Percentiles rank a stretch among this genome's conserved stretches.
Evolutionary conservation across 2,888 invertebrate species (phyloP).

Genomic region (Microplitis manilae): DNA sequence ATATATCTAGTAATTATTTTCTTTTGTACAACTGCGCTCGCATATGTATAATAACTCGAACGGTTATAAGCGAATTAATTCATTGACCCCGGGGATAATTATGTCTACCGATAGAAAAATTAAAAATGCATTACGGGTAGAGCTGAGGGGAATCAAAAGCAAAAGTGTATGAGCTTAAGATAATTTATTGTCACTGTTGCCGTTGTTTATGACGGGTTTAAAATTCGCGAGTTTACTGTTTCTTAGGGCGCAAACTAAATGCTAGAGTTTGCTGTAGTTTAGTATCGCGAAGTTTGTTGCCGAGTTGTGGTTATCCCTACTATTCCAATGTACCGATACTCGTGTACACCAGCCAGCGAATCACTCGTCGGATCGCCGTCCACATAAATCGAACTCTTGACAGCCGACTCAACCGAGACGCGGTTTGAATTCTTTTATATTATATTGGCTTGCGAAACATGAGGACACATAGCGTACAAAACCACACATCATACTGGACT

Average conservation of each 20-base stretch:
- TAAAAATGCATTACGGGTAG: not conserved
- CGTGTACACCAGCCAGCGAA: slow-evolving; percentile 40
- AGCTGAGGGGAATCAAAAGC: slow-evolving; percentile 36
- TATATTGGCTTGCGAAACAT: slow-evolving; percentile 39
- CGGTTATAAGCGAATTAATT: slow-evolving; percentile 35
- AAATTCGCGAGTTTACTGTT: slow-evolving; percentile 46
- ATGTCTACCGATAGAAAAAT: slow-evolving; percentile 22
- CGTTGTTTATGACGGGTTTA: slow-evolving; percentile 53
- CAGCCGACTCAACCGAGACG: slow-evolving; percentile 51
- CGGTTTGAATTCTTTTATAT: slow-evolving; percentile 48
- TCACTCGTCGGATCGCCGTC: slow-evolving; percentile 53
- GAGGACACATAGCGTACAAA: slow-evolving; percentile 21
- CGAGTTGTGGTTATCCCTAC: slow-evolving; percentile 38
- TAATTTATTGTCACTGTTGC: slow-evolving; percentile 55
- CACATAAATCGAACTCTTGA: slow-evolving; percentile 55
- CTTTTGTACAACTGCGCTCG: not conserved
- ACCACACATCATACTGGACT: not conserved
- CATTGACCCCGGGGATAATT: slow-evolving; percentile 42
- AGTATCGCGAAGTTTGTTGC: slow-evolving; percentile 42
- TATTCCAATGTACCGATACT: slow-evolving; percentile 8
- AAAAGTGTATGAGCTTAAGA: slow-evolving; percentile 47
- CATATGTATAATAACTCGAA: not conserved
- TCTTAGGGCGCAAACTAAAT: slow-evolving; percentile 43
- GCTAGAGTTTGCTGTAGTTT: too few relatives aligned
- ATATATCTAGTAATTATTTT: slow-evolving; percentile 16